phyloP scores from a whole-genome alignment of 2,888 invertebrate species.

The Biston betularia region DNA sequence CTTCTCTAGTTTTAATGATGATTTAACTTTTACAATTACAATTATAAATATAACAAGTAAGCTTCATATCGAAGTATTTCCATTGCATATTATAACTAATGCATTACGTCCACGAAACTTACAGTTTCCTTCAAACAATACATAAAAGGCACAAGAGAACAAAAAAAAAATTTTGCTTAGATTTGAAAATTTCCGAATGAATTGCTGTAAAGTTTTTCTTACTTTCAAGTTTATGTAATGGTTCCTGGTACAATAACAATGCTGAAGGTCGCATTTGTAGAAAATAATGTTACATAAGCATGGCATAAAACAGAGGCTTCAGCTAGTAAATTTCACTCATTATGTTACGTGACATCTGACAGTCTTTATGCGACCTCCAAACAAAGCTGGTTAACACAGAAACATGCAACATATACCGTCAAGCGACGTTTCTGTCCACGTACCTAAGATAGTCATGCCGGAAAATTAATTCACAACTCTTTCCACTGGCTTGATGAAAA shows the following conservation, averaged over 20 bases:
- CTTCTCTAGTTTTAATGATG: neutral
- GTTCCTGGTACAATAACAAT: constrained; percentile 34
- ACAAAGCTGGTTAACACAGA: neutral
- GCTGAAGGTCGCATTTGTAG: constrained; percentile 55
- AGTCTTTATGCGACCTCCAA: constrained; percentile 29
- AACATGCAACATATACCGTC: constrained; percentile 7
- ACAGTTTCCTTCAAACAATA: neutral
- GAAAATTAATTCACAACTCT: constrained; percentile 47
- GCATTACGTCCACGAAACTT: neutral
- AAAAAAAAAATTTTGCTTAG: too few species aligned
- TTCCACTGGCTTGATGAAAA: constrained; percentile 32
- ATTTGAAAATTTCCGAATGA: too few species aligned
- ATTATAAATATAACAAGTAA: neutral
- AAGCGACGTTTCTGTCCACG: constrained; percentile 39
- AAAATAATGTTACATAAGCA: constrained; percentile 58
- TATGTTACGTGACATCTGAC: constrained; percentile 30
- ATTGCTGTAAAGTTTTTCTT: neutral
- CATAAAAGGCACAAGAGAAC: too few species aligned
- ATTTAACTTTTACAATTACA: neutral
- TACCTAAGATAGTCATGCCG: constrained; percentile 77
- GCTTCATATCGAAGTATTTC: too few species aligned
- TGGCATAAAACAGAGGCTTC: constrained; percentile 32
- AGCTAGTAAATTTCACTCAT: constrained; percentile 34
- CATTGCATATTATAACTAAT: too few species aligned
- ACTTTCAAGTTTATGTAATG: neutral